Evolutionary conservation across 2,888 invertebrate species (phyloP), one percentile per base, ranked within the genome.

Genomic region (Pimpla rufipes): DNA sequence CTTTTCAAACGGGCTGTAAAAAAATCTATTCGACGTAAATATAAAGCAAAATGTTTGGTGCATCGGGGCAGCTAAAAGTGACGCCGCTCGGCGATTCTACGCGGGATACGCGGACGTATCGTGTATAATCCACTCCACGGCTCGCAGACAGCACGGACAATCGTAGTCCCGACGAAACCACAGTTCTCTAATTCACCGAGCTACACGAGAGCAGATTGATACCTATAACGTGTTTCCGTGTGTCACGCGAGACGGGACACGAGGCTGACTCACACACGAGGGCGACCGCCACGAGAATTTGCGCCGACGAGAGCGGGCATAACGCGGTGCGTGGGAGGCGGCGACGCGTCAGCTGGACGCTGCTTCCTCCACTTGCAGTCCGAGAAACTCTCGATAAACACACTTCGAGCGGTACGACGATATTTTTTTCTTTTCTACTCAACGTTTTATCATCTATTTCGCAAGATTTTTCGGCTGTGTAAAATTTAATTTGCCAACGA

Each of bases 131-230:
- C 52, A 52, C 52, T 52, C 4, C 21, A 45, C 6, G 47, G 18
- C 18, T 18, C 7, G 18, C 8, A 4, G 21, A 50, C 47, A n/a
- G n/a, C 21, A 18, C 21, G 2, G 21, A 55, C 55, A 23, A 55
- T 55, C 23, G 23, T 74, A 68, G 62, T 18, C 67, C 35, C 37
- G 64, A 82, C 62, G 66, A 70, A 64, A 73, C 40, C 42, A 71
- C 74, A 47, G 70, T 75, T 78, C 42, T 75, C 64, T 78, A 81
- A 84, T 84, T 81, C 59, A 84, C 23, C 57, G 57, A 81, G 68
- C 70, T 81, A 59, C 77, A n/a, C n/a, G n/a, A n/a, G 74, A 70
- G 50, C 57, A 68, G 50, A 84, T 84, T 78, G 55, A 45, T 75
- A 66, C 45, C 21, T 29, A 18, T 70, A 35, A 35, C 40, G n/a